Percentiles rank a stretch among this genome's conserved stretches.
These are phyloP conservation scores for Leptarthrus brevirostris DNA, from an alignment of 2,888 invertebrate species.

Conservation along the genomic window DNA sequence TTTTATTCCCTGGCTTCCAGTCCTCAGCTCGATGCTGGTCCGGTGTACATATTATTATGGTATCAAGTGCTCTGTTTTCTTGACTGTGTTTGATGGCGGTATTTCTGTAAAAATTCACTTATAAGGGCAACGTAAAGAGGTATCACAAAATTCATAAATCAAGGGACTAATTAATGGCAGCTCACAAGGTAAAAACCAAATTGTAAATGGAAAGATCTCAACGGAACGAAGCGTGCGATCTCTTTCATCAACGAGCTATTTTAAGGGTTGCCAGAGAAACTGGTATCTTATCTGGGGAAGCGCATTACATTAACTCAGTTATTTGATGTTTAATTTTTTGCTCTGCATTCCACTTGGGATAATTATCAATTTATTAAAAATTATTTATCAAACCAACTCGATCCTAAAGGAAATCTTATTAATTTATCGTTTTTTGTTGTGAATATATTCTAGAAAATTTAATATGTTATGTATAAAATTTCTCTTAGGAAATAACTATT, in stretches of 20 bases:
- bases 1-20: constrained; percentile 25
- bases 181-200: constrained; percentile 53
- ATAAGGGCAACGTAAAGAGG: constrained; percentile 50
- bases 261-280: no score
- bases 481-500: no score
- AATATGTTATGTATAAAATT: no score
- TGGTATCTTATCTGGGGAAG: no score
- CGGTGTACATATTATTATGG: constrained; percentile 19
- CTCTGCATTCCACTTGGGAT: no score
- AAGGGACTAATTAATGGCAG: constrained; percentile 58
- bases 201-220: constrained; percentile 24
- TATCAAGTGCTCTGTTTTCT: constrained; percentile 35
- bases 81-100: constrained; percentile 40
- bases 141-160: constrained; percentile 59
- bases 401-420: no score
- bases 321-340: no score
- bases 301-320: no score
- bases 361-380: no score
- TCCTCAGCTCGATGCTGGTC: background rate
- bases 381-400: no score
- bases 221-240: constrained; percentile 38
- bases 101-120: constrained; percentile 47
- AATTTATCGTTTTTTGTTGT: no score
- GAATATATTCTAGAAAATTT: no score
- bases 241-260: constrained; percentile 16